These are phyloP conservation scores for Aspiorhynchus laticeps DNA, from an alignment of 2,113 vertebrate genomes.

Conservation along the genomic window DNA sequence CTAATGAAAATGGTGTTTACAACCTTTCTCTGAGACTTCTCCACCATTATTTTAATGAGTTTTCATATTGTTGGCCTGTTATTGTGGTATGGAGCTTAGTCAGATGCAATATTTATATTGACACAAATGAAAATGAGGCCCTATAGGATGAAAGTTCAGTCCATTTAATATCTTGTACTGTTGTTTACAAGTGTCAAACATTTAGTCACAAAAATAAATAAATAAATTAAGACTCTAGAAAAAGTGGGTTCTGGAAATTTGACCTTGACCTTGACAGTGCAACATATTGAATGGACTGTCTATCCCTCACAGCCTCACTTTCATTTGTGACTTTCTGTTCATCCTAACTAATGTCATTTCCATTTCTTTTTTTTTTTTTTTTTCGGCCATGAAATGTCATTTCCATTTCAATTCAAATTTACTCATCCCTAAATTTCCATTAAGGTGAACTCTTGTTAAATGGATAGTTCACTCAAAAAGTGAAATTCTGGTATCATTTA, in stretches of 20 bases:
- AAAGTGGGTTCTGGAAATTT: background rate
- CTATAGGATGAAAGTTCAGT: background rate
- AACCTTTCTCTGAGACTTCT: background rate
- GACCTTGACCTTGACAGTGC: background rate
- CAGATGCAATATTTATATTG: background rate
- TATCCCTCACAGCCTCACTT: background rate
- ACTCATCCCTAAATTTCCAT: background rate
- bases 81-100: background rate
- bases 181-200: background rate
- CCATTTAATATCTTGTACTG: background rate
- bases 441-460: background rate
- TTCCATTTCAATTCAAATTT: background rate
- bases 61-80: background rate
- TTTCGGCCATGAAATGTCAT: too few relatives aligned
- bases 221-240: background rate
- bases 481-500: background rate
- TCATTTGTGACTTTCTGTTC: background rate
- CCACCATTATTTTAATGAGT: background rate
- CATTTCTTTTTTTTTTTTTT: too few relatives aligned
- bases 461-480: background rate
- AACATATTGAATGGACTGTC: background rate
- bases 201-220: background rate
- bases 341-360: background rate
- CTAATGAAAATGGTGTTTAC: background rate
- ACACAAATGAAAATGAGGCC: background rate